A percentile compares a stretch with the other conserved stretches of the same genome.
These are phyloP conservation scores for Enteromius thamalakanensis DNA, from an alignment of 2,797 vertebrate genomes.

Conservation along the genomic window DNA sequence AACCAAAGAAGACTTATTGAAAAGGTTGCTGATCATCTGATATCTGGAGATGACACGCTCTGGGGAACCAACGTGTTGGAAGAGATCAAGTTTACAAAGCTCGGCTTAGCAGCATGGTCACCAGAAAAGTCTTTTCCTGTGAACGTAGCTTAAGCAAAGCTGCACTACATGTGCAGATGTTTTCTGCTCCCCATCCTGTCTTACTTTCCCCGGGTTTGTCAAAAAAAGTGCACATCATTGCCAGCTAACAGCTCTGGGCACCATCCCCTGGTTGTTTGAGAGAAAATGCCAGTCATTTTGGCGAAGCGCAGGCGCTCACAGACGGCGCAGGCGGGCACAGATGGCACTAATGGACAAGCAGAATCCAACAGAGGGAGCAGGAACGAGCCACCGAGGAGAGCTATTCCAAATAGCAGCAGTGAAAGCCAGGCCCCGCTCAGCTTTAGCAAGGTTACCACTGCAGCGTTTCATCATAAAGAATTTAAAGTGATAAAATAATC, in stretches of 20 bases:
- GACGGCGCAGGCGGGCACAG: slow-evolving; percentile 96
- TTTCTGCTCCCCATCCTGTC: slow-evolving; percentile 65
- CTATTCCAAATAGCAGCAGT: slow-evolving; percentile 93
- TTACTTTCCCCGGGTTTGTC: slow-evolving; percentile 62
- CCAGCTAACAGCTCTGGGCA: slow-evolving; percentile 80
- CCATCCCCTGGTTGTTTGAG: slow-evolving; percentile 83
- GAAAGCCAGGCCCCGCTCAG: slow-evolving; percentile 72
- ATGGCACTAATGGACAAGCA: slow-evolving; percentile 99
- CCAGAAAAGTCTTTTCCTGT: slow-evolving; percentile 59
- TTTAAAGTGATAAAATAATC: slow-evolving; percentile 78
- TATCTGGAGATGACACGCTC: slow-evolving; percentile 64
- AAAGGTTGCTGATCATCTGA: slow-evolving; percentile 18
- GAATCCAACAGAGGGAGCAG: slow-evolving; percentile 93
- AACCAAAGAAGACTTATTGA: neutral
- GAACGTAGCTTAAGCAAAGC: slow-evolving; percentile 54
- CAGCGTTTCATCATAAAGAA: slow-evolving; percentile 69
- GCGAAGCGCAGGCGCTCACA: slow-evolving; percentile 88
- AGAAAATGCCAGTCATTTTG: slow-evolving; percentile 97
- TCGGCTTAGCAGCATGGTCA: slow-evolving; percentile 41
- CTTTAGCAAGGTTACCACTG: slow-evolving; percentile 80
- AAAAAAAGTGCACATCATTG: slow-evolving; percentile 81
- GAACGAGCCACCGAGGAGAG: slow-evolving; percentile 86
- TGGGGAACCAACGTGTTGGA: slow-evolving; percentile 56
- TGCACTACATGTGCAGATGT: slow-evolving; percentile 76
- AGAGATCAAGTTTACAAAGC: slow-evolving; percentile 67